Evolutionary conservation across 2,888 invertebrate genomes (phyloP), one percentile per base, ranked within the genome.

Genomic region (Trypoxylon attenuatum): DNA sequence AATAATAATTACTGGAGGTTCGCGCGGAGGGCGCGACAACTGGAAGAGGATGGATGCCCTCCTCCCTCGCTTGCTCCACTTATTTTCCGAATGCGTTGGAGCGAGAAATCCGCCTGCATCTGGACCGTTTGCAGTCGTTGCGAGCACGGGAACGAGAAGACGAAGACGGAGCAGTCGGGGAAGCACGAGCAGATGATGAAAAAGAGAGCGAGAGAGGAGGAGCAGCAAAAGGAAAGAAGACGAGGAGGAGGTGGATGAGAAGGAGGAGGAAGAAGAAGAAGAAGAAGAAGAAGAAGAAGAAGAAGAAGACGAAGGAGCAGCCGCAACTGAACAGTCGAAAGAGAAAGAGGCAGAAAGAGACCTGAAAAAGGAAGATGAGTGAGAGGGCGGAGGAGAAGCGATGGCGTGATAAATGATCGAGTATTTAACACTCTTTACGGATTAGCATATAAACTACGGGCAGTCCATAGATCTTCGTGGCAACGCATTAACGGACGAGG

Each of bases 341-440:
- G 39, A 53, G 42, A 46, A 64, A 52, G 52, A 46, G 22, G 22
- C 23, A 49, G 39, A 38, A 46, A 39, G 49, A 54, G 46, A 47
- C 19, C 18, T 15, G 53, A 27, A 47, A 25, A 16, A n/a, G 47
- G 52, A 52, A 27, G 61, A 49, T 16, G 55, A 54, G 52, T 59
- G 57, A 58, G 71, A 64, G 66, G 71, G 76, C 66, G 76, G 71
- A 69, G 76, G 80, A 77, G 78, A 81, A 77, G 82, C 80, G 78
- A 80, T 80, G 81, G 82, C 82, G 85, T 86, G 87, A 87, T 87
- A 86, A 87, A 87, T 86, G 87, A 87, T 86, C 85, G 81, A 86
- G 87, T 86, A 86, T 86, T 87, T 87, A 87, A 86, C 86, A 86
- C 87, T 87, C 86, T 86, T 86, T 86, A 86, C 85, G 84, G 85